Evolutionary conservation across 2,888 invertebrate species (phyloP).

Genomic region (Pollenia griseotomentosa): DNA sequence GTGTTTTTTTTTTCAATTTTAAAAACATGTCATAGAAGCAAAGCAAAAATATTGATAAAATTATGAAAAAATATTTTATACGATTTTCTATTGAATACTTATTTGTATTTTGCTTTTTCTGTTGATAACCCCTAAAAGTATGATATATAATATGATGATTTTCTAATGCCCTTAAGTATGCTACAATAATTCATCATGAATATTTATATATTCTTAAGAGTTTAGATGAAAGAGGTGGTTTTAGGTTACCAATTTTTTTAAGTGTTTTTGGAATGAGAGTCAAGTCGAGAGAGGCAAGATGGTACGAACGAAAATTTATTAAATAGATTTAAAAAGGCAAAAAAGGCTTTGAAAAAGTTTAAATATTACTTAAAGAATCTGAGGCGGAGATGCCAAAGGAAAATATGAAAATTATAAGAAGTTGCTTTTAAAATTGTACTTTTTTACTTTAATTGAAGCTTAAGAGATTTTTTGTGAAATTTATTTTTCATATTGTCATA

Average conservation of each 20-base stretch:
- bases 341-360: no score
- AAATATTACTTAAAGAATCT: no score
- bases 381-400: no score
- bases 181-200: slow-evolving; percentile 7
- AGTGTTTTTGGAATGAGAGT: no score
- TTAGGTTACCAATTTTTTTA: no score
- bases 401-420: no score
- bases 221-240: neutral
- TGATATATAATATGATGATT: slow-evolving; percentile 38
- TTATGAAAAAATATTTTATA: neutral
- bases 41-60: no score
- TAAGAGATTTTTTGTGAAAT: no score
- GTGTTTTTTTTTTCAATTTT: slow-evolving; percentile 2
- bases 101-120: neutral
- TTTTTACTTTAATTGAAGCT: no score
- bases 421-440: no score
- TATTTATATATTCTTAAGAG: neutral
- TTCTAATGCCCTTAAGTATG: slow-evolving; percentile 37
- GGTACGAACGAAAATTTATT: neutral
- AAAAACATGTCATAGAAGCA: neutral
- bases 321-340: neutral
- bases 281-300: no score
- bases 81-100: neutral
- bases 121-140: slow-evolving; percentile 42
- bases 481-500: no score